Evolutionary conservation across 2,113 vertebrate species (phyloP).

Genomic region (Uria aalge): DNA sequence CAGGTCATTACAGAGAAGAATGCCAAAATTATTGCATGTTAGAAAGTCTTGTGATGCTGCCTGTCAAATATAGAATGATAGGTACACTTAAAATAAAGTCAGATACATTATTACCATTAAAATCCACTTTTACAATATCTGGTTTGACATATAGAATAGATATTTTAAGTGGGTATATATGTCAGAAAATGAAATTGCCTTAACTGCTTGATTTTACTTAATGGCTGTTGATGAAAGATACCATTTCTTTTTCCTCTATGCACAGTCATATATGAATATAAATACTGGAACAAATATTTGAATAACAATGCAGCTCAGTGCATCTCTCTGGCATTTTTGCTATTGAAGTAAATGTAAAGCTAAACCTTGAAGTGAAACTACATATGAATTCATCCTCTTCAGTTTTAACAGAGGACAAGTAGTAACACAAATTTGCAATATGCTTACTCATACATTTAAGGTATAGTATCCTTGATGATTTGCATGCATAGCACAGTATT

Average conservation of each 20-base stretch:
- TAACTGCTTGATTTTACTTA: slow-evolving; percentile 46
- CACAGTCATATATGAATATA: slow-evolving; percentile 33
- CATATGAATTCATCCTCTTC: not conserved
- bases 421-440: not conserved
- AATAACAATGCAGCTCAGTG: slow-evolving; percentile 2
- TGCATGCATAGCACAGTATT: not conserved
- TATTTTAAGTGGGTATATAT: slow-evolving; percentile 25
- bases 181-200: slow-evolving; percentile 20
- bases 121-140: slow-evolving; percentile 35
- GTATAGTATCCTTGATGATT: not conserved
- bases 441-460: not conserved
- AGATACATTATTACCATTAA: not conserved
- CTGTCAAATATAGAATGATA: not conserved
- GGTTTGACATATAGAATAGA: slow-evolving; percentile 13
- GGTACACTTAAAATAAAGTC: not conserved
- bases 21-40: not conserved
- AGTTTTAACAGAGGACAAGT: not conserved
- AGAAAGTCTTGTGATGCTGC: not conserved
- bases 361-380: not conserved
- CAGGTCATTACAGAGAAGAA: slow-evolving; percentile 36
- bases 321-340: not conserved
- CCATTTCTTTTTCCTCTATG: not conserved
- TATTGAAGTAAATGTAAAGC: not conserved
- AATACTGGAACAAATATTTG: slow-evolving; percentile 28
- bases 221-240: slow-evolving; percentile 15